Evolutionary conservation across 2,113 vertebrate species (phyloP).

Genomic region (Laticauda colubrina): DNA sequence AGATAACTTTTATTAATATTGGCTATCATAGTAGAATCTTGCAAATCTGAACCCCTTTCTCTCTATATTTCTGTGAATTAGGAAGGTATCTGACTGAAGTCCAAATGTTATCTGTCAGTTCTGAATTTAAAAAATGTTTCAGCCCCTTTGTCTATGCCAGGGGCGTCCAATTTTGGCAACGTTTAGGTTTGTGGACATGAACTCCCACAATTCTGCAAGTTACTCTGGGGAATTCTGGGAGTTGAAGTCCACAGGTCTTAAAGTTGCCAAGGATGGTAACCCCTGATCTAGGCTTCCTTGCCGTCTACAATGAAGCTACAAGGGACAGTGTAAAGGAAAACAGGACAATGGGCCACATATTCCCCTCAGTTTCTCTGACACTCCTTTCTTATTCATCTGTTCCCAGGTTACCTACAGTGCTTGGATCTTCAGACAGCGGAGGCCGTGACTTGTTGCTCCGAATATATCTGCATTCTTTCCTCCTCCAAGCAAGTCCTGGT

Average conservation of each 20-base stretch:
- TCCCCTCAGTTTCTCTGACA: not conserved
- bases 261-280: not conserved
- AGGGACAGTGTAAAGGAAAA: not conserved
- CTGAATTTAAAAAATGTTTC: not conserved
- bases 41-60: not conserved
- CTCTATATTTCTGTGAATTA: not conserved
- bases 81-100: not conserved
- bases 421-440: constrained; percentile 68
- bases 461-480: constrained; percentile 81
- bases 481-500: constrained; percentile 74
- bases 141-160: not conserved
- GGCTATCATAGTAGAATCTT: not conserved
- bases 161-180: not conserved
- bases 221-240: not conserved
- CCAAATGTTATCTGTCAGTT: not conserved
- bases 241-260: not conserved
- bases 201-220: not conserved
- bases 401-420: constrained; percentile 83
- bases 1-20: not conserved
- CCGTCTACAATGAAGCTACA: not conserved
- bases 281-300: not conserved
- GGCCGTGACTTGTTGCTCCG: constrained; percentile 69
- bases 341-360: not conserved
- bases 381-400: not conserved
- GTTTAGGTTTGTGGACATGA: not conserved